Evolutionary conservation across 92 coral and sea anemone genomes (phyloP).

Genomic region (Parazoanthus darwini): DNA sequence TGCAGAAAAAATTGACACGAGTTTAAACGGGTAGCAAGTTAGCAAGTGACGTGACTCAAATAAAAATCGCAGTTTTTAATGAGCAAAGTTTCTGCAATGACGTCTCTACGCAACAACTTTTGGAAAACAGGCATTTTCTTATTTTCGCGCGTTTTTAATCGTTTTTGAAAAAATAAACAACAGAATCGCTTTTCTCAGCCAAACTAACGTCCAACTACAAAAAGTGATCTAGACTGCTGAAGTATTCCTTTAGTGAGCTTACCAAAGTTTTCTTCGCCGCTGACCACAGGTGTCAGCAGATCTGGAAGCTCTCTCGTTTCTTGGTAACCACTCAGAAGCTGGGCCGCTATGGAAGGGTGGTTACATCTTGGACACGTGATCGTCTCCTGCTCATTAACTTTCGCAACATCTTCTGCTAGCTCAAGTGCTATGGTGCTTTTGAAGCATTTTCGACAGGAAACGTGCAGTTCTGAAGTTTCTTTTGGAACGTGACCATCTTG

Average conservation of each 20-base stretch:
- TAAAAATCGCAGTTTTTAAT: too few relatives aligned
- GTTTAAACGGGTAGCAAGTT: too few relatives aligned
- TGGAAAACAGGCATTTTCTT: too few relatives aligned
- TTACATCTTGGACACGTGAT: constrained; percentile 57
- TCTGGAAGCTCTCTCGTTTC: constrained; percentile 48
- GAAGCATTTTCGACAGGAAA: constrained; percentile 61
- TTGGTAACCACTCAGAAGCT: constrained; percentile 54
- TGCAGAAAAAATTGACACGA: too few relatives aligned
- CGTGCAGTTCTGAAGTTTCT: constrained; percentile 13
- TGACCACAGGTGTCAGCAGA: constrained; percentile 22
- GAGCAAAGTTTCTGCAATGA: too few relatives aligned
- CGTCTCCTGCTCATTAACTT: constrained; percentile 13
- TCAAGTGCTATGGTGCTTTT: constrained; percentile 50
- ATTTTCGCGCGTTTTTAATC: too few relatives aligned
- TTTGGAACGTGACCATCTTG: neutral
- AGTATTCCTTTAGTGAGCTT: neutral
- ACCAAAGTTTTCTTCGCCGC: constrained; percentile 4
- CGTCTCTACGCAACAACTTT: too few relatives aligned
- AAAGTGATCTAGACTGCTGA: too few relatives aligned
- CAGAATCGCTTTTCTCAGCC: too few relatives aligned
- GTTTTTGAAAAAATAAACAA: too few relatives aligned
- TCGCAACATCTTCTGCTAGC: constrained; percentile 41
- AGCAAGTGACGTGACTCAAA: too few relatives aligned
- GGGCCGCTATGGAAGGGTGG: constrained; percentile 12
- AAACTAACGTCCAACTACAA: too few relatives aligned